Evolutionary conservation across 2,888 invertebrate genomes (phyloP).

Genomic region (Limnephilus rhombicus): DNA sequence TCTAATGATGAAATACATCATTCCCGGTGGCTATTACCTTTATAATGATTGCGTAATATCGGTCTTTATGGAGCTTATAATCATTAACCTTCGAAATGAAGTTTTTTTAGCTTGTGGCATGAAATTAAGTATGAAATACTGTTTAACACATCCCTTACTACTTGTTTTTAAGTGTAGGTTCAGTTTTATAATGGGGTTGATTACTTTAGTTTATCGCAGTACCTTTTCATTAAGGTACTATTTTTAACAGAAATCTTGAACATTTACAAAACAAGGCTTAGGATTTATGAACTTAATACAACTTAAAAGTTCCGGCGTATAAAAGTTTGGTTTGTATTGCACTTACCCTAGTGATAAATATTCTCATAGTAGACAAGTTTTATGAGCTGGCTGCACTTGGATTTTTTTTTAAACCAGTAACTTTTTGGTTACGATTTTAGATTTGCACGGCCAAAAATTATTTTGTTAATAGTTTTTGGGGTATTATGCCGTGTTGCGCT

Average conservation of each 20-base stretch:
- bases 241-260: background rate
- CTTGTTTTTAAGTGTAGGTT: background rate
- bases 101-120: background rate
- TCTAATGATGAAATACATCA: constrained; percentile 1
- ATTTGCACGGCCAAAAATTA: too few relatives aligned
- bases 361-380: too few relatives aligned
- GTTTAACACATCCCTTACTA: background rate
- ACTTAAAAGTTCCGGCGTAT: too few relatives aligned
- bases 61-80: background rate
- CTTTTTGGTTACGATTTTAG: too few relatives aligned
- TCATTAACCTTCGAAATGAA: background rate
- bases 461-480: too few relatives aligned
- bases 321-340: too few relatives aligned
- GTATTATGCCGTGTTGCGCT: too few relatives aligned
- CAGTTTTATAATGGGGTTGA: background rate
- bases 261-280: background rate
- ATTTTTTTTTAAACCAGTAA: too few relatives aligned
- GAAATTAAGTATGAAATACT: background rate
- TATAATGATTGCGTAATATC: background rate
- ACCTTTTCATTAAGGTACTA: background rate
- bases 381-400: too few relatives aligned
- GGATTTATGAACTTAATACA: too few relatives aligned
- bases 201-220: background rate
- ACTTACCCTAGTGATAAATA: too few relatives aligned
- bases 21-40: background rate